phyloP scores from a whole-genome alignment of 92 coral and sea anemone genomes.

The Zoanthus sansibaricus region DNA sequence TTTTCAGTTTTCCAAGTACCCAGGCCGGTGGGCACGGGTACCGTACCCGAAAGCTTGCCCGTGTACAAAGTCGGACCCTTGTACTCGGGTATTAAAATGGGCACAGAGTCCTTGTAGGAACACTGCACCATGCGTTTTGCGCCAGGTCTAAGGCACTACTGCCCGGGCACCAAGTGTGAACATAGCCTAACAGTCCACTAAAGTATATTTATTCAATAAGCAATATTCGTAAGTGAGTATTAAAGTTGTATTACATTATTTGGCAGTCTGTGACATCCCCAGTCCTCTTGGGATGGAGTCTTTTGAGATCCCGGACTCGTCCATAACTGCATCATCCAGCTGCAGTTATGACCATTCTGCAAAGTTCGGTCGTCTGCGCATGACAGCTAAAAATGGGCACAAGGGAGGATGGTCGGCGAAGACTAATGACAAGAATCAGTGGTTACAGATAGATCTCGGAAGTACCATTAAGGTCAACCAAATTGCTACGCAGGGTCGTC shows the following conservation, averaged over 20 bases:
- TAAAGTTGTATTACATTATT: neutral
- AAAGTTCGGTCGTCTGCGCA: slow-evolving; percentile 33
- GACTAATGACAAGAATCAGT: neutral
- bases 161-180: no score
- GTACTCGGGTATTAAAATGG: no score
- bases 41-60: no score
- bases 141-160: no score
- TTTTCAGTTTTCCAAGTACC: no score
- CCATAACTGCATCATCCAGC: slow-evolving; percentile 21
- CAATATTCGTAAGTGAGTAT: neutral
- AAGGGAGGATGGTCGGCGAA: slow-evolving; percentile 39
- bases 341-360: neutral
- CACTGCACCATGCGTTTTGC: no score
- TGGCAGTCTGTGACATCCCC: slow-evolving; percentile 2
- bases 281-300: slow-evolving; percentile 36
- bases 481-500: slow-evolving; percentile 34
- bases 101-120: no score
- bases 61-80: no score
- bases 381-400: slow-evolving; percentile 36
- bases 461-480: neutral
- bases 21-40: no score
- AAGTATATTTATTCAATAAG: no score
- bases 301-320: slow-evolving; percentile 24
- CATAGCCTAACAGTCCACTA: no score
- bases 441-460: slow-evolving; percentile 35